A percentile compares a stretch with the other conserved stretches of the same genome.
These are phyloP conservation scores for Diaprepes abbreviatus DNA, from an alignment of 2,888 invertebrate genomes.

Conservation along the genomic window DNA sequence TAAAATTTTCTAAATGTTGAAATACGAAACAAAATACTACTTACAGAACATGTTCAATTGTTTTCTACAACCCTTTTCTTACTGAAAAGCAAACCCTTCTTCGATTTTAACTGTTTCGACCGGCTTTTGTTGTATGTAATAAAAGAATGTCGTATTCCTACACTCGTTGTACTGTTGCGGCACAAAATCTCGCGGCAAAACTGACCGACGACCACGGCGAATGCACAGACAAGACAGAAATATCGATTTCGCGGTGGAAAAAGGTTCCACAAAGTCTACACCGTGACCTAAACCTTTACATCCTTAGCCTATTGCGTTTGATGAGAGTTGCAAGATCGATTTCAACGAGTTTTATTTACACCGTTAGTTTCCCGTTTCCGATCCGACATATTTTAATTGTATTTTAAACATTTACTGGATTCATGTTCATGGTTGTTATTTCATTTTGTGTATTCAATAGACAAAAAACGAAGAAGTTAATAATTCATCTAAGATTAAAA, in stretches of 20 bases:
- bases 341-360: conserved; percentile 13
- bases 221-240: conserved; percentile 43
- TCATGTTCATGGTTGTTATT: too few species aligned
- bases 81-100: background rate
- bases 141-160: background rate
- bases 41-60: conserved; percentile 34
- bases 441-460: too few species aligned
- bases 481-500: too few species aligned
- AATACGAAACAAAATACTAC: conserved; percentile 13
- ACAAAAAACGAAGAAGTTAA: too few species aligned
- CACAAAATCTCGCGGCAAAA: conserved; percentile 25
- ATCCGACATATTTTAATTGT: too few species aligned
- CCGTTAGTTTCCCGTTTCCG: background rate
- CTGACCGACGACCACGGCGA: conserved; percentile 26
- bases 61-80: background rate
- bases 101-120: background rate
- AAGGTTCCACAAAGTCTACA: conserved; percentile 49
- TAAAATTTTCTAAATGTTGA: background rate
- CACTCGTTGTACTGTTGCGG: conserved; percentile 4
- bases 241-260: conserved; percentile 48
- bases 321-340: conserved; percentile 33
- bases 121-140: conserved; percentile 3
- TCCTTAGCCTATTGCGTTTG: conserved; percentile 30
- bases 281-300: conserved; percentile 48
- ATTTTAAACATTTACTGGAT: too few species aligned